These are phyloP conservation scores for Pitangus sulphuratus DNA, from an alignment of 2,797 vertebrate genomes.

Conservation along the genomic window DNA sequence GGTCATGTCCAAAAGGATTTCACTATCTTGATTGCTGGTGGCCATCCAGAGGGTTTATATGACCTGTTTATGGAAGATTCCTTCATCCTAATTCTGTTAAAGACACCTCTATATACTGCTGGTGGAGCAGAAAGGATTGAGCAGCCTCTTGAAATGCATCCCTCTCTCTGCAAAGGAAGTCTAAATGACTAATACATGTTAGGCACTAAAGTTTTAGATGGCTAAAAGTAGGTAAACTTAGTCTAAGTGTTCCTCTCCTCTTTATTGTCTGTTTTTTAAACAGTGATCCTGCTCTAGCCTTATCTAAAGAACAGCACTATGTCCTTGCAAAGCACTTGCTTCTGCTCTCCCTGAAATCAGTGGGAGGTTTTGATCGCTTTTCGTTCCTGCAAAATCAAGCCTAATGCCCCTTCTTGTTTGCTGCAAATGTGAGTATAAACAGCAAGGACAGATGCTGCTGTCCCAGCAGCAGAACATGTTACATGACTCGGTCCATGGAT, in stretches of 20 bases:
- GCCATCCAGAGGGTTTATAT: background rate
- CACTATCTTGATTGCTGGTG: background rate
- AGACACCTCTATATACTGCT: background rate
- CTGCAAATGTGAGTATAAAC: background rate
- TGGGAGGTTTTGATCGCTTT: background rate
- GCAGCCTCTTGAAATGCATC: background rate
- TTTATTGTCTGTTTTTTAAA: background rate
- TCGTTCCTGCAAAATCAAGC: background rate
- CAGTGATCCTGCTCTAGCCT: background rate
- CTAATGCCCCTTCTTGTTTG: background rate
- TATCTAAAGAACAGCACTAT: background rate
- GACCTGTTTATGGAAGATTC: background rate
- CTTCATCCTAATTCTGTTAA: background rate
- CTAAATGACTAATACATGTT: background rate
- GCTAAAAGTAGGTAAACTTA: background rate
- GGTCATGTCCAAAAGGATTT: background rate
- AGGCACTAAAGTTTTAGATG: background rate
- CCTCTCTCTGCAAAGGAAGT: background rate
- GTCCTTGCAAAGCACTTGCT: background rate
- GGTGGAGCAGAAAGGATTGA: background rate
- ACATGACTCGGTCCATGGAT: background rate
- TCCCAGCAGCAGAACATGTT: background rate
- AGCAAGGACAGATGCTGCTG: background rate
- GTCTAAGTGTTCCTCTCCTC: background rate
- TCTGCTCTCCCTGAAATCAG: background rate